A percentile compares a stretch with the other conserved stretches of the same genome.
phyloP scores from a whole-genome alignment of 1,140 invertebrate species.

The Diachasmimorpha longicaudata region DNA sequence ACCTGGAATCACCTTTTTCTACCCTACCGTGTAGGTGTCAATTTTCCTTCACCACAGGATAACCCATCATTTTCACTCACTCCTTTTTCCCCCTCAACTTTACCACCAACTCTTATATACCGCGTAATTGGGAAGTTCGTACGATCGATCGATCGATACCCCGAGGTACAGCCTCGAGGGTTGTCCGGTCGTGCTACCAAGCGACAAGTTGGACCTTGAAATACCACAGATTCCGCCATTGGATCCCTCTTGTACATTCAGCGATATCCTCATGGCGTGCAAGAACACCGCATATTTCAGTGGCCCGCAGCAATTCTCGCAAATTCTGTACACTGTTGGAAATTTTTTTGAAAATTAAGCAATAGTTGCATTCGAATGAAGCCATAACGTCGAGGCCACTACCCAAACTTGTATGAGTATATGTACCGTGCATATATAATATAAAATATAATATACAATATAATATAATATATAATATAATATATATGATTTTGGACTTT shows the following conservation, averaged over 20 bases:
- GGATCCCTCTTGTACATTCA: background rate
- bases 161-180: background rate
- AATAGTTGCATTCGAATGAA: too few species aligned
- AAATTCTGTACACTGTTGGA: background rate
- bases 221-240: background rate
- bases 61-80: background rate
- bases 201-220: slow-evolving; percentile 7
- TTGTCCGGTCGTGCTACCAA: slow-evolving; percentile 1
- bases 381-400: too few species aligned
- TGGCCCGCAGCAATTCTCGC: background rate
- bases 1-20: slow-evolving; percentile 1
- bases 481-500: too few species aligned
- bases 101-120: background rate
- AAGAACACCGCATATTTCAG: background rate
- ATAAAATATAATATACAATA: too few species aligned
- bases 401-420: too few species aligned
- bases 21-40: background rate
- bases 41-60: background rate
- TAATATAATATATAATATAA: too few species aligned
- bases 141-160: slow-evolving; percentile 19
- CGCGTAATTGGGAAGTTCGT: background rate
- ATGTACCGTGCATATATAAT: too few species aligned
- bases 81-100: background rate
- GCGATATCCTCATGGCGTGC: background rate
- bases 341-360: too few species aligned